Evolutionary conservation across 2,888 invertebrate genomes (phyloP).

Genomic region (Drosophila pseudotalamancana): DNA sequence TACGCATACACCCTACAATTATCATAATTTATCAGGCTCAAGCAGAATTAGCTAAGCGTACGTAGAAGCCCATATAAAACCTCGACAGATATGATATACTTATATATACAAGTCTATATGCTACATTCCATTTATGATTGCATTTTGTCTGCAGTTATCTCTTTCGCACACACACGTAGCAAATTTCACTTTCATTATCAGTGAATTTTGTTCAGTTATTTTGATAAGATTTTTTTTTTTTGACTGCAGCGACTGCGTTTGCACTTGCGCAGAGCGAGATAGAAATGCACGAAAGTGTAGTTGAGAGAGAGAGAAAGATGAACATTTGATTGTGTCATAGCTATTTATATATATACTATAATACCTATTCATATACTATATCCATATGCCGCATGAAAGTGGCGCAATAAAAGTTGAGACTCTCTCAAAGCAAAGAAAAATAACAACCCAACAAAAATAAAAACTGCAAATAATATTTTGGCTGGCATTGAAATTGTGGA

Average conservation of each 20-base stretch:
- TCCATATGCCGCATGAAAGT: conserved; percentile 32
- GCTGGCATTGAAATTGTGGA: conserved; percentile 65
- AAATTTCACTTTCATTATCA: conserved; percentile 67
- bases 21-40: not conserved
- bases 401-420: conserved; percentile 33
- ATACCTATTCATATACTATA: conserved; percentile 4
- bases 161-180: conserved; percentile 9
- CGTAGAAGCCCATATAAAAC: not conserved
- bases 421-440: conserved; percentile 7
- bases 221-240: conserved; percentile 58
- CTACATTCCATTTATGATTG: conserved; percentile 28
- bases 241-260: conserved; percentile 63
- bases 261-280: conserved; percentile 23
- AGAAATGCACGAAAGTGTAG: conserved; percentile 1
- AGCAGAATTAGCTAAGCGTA: not conserved
- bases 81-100: not conserved
- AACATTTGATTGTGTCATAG: conserved; percentile 64
- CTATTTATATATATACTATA: conserved; percentile 43
- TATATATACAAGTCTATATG: not conserved
- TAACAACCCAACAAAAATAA: conserved; percentile 11
- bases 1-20: conserved; percentile 3
- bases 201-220: conserved; percentile 40
- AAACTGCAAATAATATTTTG: conserved; percentile 49
- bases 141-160: conserved; percentile 26
- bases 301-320: not conserved